Evolutionary conservation across 92 coral and sea anemone genomes (phyloP), one percentile per base, ranked within the genome.

Genomic region (Phenganax subtilis): DNA sequence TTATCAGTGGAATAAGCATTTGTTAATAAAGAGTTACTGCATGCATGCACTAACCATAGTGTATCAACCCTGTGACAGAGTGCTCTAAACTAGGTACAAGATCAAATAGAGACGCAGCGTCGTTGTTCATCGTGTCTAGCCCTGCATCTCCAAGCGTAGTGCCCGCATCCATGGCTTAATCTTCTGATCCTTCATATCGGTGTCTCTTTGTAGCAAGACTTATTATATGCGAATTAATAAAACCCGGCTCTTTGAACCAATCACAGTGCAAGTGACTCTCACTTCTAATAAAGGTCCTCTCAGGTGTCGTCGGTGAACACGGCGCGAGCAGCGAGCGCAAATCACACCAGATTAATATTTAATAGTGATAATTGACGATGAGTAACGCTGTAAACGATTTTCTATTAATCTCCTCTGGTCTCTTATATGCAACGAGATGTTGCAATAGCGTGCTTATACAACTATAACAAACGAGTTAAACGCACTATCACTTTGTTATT

Each of bases 301-400:
- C 99, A 96, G 99, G 99, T 96, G 99, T 96, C 96, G 89, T 80
- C 64, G 89, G 47, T 37, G 47, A 37, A 37, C 47, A 37, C 47
- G 47, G 92, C 91, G 96, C 71, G 29, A 68, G 73, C 73, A 93
- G 90, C 93, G 97, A 89, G 92, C 92, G 99, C 99, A 96, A 96
- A 96, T 96, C 99, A 92, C 90, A 87, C 90, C 85, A 88, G 93
- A 96, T 96, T 96, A 96, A 96, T 96, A 96, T 96, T 96, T 96
- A 96, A 96, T 96, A 92, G 97, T 89, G 87, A 93, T 96, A 96
- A 96, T 96, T 96, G 99, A 96, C 88, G 92, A 90, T 88, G 96
- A 90, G 5, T 96, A 96, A 92, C 97, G 85, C 88, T 90, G 94
- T 90, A 92, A 93, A 96, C 92, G 90, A 89, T 89, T 90, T 90